These are phyloP conservation scores for Melikaiella ostensackeni DNA, from an alignment of 2,888 invertebrate species.

Conservation along the genomic window DNA sequence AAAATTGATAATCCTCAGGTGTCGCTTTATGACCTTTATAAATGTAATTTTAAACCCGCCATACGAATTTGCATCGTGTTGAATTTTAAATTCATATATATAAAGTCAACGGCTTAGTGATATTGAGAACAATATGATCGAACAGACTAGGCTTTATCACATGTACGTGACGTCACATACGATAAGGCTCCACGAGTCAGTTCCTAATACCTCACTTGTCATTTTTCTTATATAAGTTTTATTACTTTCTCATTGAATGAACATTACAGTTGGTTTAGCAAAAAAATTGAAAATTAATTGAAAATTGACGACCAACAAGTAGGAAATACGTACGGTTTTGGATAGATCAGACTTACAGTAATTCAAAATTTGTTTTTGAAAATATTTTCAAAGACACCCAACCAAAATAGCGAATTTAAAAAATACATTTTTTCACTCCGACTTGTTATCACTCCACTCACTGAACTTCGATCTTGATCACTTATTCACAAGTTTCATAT, in stretches of 20 bases:
- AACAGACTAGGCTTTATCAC: constrained; percentile 21
- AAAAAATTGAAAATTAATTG: too few relatives aligned
- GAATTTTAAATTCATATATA: background rate
- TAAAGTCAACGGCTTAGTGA: background rate
- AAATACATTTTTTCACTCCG: background rate
- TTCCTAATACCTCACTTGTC: background rate
- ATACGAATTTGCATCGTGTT: background rate
- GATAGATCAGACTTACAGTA: too few relatives aligned
- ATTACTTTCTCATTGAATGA: background rate
- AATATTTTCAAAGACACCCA: too few relatives aligned
- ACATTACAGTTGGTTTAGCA: too few relatives aligned
- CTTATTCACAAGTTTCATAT: background rate
- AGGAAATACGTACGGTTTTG: too few relatives aligned
- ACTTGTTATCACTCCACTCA: background rate
- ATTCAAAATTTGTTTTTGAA: too few relatives aligned
- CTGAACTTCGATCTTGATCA: background rate
- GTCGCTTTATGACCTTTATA: background rate
- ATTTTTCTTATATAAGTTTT: background rate
- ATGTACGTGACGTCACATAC: constrained; percentile 14
- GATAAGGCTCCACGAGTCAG: constrained; percentile 14
- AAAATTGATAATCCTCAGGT: background rate
- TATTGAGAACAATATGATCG: constrained; percentile 32
- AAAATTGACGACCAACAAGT: too few relatives aligned
- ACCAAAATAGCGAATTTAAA: background rate
- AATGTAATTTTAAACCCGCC: background rate